Evolutionary conservation across 1,140 invertebrate genomes (phyloP).

Genomic region (Drosophila willistoni): DNA sequence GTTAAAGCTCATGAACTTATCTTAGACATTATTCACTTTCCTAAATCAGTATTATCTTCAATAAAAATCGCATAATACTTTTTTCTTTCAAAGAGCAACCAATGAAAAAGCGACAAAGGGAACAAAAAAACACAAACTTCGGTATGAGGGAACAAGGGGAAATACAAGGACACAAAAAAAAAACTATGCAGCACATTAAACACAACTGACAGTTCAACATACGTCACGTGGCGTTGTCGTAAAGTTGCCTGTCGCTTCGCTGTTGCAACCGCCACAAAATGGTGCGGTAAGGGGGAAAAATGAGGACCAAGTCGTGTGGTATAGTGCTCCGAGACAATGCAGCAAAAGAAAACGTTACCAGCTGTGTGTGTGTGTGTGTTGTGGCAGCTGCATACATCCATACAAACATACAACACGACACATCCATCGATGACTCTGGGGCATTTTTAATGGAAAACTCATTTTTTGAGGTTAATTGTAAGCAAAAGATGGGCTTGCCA

Average conservation of each 20-base stretch:
- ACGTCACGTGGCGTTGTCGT: conserved; percentile 77
- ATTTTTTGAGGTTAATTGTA: conserved; percentile 82
- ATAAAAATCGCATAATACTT: conserved; percentile 8
- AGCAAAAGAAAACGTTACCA: conserved; percentile 22
- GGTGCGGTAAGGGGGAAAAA: not conserved
- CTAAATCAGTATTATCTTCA: conserved; percentile 16
- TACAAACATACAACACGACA: conserved; percentile 17
- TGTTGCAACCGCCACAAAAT: conserved; percentile 32
- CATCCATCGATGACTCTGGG: conserved; percentile 74
- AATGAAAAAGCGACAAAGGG: conserved; percentile 23
- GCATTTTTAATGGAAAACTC: conserved; percentile 82
- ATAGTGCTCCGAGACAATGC: not conserved
- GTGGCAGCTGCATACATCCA: conserved; percentile 27
- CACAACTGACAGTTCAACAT: conserved; percentile 78
- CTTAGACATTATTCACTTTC: not conserved
- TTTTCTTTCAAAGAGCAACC: conserved; percentile 5
- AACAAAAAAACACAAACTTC: not conserved
- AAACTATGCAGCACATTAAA: conserved; percentile 74
- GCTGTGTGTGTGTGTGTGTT: conserved; percentile 16
- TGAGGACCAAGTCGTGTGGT: not conserved
- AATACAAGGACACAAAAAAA: conserved; percentile 13
- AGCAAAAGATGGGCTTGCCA: conserved; percentile 62
- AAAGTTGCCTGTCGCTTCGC: conserved; percentile 57
- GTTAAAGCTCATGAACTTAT: not conserved
- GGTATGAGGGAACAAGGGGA: conserved; percentile 14